Conservation (phyloP, 2,888 invertebrate species). For the Tolmerus cingulatus region DNA sequence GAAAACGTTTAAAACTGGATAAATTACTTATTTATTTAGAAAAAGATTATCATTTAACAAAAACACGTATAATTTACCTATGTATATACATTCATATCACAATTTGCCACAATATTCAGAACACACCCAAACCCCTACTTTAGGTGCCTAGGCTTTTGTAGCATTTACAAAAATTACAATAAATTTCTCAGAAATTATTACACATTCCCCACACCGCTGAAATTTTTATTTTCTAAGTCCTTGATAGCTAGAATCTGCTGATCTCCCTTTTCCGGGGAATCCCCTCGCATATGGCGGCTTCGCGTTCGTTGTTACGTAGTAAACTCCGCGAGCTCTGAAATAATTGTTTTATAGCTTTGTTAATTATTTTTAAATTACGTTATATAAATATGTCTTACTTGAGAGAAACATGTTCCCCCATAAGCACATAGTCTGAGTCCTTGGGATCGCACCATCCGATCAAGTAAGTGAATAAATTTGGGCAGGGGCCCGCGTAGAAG, state of each 20-base stretch:
- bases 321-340: constrained; percentile 82
- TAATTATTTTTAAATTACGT: background rate
- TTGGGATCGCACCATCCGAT: constrained; percentile 85
- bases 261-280: constrained; percentile 71
- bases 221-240: constrained; percentile 40
- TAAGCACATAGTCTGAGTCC: constrained; percentile 80
- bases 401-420: constrained; percentile 84
- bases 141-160: constrained; percentile 5
- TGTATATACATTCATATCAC: constrained; percentile 11
- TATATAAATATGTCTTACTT: constrained; percentile 66
- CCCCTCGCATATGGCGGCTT: constrained; percentile 86
- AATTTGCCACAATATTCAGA: background rate
- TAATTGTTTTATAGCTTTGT: background rate
- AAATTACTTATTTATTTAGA: constrained; percentile 5
- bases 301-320: constrained; percentile 86
- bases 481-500: constrained; percentile 87
- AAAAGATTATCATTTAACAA: background rate
- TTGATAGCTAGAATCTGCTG: constrained; percentile 39
- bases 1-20: background rate
- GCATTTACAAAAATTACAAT: background rate
- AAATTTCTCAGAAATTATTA: constrained; percentile 44
- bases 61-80: background rate
- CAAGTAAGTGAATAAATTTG: constrained; percentile 81
- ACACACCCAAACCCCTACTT: constrained; percentile 26
- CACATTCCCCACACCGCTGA: background rate